phyloP scores from a whole-genome alignment of 2,797 vertebrate species.

The Peromyscus nudipes region DNA sequence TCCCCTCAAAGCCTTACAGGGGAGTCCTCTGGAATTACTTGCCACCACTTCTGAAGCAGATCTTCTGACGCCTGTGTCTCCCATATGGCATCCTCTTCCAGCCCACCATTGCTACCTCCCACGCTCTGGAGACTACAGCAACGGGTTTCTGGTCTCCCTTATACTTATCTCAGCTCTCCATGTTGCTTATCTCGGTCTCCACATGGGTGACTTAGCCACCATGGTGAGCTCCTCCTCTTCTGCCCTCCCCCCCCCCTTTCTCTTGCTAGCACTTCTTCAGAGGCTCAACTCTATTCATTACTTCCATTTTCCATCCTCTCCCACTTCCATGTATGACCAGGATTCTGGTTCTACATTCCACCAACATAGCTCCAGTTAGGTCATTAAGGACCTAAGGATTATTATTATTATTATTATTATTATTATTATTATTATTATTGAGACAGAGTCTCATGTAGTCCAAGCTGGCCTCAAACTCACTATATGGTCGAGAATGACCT shows the following conservation, averaged over 20 bases:
- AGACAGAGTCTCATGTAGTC: neutral
- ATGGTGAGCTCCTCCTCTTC: too few species aligned
- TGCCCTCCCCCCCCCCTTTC: neutral
- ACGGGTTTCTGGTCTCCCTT: neutral
- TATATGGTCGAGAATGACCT: neutral
- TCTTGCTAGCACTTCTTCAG: neutral
- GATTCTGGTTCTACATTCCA: neutral
- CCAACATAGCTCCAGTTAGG: neutral
- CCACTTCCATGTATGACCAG: neutral
- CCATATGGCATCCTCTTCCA: neutral
- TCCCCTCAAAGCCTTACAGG: neutral
- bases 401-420: neutral
- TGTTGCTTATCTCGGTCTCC: neutral
- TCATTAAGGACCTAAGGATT: neutral
- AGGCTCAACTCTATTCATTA: neutral
- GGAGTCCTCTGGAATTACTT: neutral
- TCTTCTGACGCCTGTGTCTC: neutral
- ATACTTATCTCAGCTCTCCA: neutral
- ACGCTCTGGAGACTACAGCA: neutral
- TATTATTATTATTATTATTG: neutral
- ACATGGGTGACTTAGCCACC: neutral
- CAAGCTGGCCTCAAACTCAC: neutral
- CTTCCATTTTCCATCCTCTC: neutral
- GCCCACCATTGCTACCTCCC: neutral
- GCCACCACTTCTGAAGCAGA: neutral